Evolutionary conservation across 1,140 invertebrate species (phyloP).

Genomic region (Bombus picipes): DNA sequence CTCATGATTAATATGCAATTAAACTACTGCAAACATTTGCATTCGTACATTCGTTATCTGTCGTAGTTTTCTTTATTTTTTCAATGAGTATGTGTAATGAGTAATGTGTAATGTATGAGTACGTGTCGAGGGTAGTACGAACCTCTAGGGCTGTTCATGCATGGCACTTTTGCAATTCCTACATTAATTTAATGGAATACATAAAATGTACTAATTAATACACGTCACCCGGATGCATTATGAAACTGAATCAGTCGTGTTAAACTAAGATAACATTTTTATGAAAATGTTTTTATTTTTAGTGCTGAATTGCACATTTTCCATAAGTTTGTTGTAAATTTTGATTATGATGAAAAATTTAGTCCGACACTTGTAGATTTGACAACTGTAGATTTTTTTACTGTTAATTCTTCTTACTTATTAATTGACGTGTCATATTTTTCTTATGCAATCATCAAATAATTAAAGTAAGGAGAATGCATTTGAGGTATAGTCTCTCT

Average conservation of each 20-base stretch:
- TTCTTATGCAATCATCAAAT: no score
- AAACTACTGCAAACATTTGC: neutral
- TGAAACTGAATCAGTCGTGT: neutral
- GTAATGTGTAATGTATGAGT: no score
- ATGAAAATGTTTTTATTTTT: neutral
- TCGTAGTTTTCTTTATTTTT: neutral
- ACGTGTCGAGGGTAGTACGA: neutral
- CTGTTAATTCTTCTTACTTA: no score
- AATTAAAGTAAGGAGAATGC: no score
- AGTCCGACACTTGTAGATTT: neutral
- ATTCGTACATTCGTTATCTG: conserved; percentile 1
- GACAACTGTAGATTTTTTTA: no score
- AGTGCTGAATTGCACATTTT: neutral
- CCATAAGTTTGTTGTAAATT: neutral
- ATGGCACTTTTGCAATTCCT: neutral
- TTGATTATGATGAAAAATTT: neutral
- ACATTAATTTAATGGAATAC: neutral
- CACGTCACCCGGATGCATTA: neutral
- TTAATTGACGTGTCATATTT: no score
- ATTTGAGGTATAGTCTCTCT: no score
- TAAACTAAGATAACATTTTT: neutral
- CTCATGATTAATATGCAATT: conserved; percentile 23
- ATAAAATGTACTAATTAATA: neutral
- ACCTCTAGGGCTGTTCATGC: neutral
- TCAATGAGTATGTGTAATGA: no score